phyloP scores from a whole-genome alignment of 2,113 vertebrate species.

The Lepidothrix coronata region DNA sequence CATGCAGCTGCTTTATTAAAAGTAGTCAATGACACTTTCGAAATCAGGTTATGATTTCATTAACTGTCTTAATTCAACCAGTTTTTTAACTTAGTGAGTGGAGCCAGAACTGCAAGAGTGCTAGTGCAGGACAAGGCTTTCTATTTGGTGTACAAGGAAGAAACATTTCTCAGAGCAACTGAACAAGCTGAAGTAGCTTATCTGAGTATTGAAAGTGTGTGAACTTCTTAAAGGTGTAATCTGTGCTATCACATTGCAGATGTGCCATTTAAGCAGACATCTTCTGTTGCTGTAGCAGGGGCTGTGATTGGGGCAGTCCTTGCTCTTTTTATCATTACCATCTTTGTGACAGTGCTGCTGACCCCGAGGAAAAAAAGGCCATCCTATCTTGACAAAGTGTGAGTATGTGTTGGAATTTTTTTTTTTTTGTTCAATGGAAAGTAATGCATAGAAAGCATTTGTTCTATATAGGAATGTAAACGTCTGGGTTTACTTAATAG shows the following conservation, averaged over 20 bases:
- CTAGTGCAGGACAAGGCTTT: background rate
- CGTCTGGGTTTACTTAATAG: background rate
- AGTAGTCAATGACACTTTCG: background rate
- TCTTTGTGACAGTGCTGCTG: conserved; percentile 89
- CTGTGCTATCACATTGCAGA: conserved; percentile 75
- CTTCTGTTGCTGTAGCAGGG: conserved; percentile 87
- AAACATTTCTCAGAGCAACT: background rate
- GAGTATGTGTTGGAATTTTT: conserved; percentile 48
- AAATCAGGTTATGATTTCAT: background rate
- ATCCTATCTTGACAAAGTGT: conserved; percentile 80
- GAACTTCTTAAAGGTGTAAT: conserved; percentile 39
- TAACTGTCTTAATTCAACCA: background rate
- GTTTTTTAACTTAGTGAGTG: background rate
- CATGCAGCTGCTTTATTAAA: background rate
- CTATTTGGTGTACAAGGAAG: background rate
- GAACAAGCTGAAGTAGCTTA: background rate
- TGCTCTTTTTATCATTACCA: conserved; percentile 88
- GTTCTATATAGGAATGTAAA: background rate
- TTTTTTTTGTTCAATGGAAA: background rate
- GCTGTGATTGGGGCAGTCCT: conserved; percentile 92
- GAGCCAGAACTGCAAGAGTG: background rate
- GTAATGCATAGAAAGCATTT: background rate
- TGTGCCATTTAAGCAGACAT: conserved; percentile 82
- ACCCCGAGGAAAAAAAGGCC: conserved; percentile 81
- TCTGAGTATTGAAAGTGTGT: background rate